Base-by-base conservation (phyloP, 2,113 vertebrate genomes). In the Thermophis baileyi region DNA sequence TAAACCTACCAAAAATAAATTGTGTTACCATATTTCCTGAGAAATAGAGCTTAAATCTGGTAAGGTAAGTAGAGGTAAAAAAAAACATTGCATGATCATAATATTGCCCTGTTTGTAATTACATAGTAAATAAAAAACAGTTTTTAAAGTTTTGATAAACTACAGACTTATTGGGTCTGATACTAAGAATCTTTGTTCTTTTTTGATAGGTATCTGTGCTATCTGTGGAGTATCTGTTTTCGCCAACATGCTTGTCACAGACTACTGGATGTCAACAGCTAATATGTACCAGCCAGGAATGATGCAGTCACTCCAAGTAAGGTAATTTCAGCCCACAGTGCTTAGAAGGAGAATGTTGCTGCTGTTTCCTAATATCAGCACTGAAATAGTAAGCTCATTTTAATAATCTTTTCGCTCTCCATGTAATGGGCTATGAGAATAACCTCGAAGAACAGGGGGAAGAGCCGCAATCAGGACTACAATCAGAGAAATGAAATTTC, bases 171-270 rank as follows among this genome's bases (percentile, higher is more conserved):
- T 4, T 16, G 11, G 60, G 2, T 12, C n/a, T 35, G 20, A 63
- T 12, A 63, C 25, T 91, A 51, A 88, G 60, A 16, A 81, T 40
- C 40, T 25, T 55, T 92, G 11, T 91, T 94, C 25, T 95, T 92
- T 93, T 60, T 46, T 50, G 60, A 12, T 91, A 99, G 98, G 98
- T 55, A 94, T 99, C 18, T 99, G 98, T 94, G 98, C 97, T 49
- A 98, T 99, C 30, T 98, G 98, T 1, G 99, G 99, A 0, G 98
- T 99, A 90, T 99, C 99, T 0, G 98, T 99, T 93, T 99, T 99
- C 94, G 99, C 98, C 90, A 99, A 99, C 97, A 98, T 99, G 98
- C 97, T 99, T 81, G 98, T 99, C 91, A 98, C 98, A 92, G 98
- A 98, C 95, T 99, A 99, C 95, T 98, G 97, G 95, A 98, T 98